Evolutionary conservation across 2,113 vertebrate genomes (phyloP).

Genomic region (Cinclus mexicanus): DNA sequence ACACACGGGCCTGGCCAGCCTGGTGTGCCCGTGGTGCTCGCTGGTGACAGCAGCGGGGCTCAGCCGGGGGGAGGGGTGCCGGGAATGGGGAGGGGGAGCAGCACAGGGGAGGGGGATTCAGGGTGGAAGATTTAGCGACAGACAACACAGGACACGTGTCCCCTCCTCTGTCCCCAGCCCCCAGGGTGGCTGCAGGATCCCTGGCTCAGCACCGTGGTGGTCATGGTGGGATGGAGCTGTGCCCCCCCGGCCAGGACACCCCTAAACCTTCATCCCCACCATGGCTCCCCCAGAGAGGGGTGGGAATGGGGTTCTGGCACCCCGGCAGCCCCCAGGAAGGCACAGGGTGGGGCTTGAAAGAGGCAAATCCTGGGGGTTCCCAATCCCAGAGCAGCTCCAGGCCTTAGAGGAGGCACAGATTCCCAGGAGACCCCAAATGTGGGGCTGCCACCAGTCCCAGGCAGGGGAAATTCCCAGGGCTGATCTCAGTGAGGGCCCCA

Average conservation of each 20-base stretch:
- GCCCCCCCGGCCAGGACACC: neutral
- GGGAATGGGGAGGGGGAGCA: neutral
- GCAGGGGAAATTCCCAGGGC: neutral
- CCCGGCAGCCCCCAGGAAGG: neutral
- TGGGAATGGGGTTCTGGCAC: neutral
- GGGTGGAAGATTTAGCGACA: neutral
- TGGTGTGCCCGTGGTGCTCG: too few relatives aligned
- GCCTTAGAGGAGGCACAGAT: neutral
- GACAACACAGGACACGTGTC: neutral
- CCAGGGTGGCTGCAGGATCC: neutral
- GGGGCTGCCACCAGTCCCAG: neutral
- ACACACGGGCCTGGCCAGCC: neutral
- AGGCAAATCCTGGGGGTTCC: neutral
- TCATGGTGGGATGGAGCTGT: neutral
- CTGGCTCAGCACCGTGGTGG: neutral
- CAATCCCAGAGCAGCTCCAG: neutral
- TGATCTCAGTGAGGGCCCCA: neutral
- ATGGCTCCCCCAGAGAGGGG: fast-evolving
- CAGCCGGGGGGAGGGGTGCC: neutral
- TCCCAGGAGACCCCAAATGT: neutral
- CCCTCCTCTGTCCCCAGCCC: neutral
- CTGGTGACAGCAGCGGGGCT: neutral
- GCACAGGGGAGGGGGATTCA: neutral
- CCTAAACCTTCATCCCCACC: fast-evolving
- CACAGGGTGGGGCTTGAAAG: neutral